A percentile compares a stretch with the other conserved stretches of the same genome.
Evolutionary conservation across 2,113 vertebrate genomes (phyloP).

Genomic region (Bubo bubo): DNA sequence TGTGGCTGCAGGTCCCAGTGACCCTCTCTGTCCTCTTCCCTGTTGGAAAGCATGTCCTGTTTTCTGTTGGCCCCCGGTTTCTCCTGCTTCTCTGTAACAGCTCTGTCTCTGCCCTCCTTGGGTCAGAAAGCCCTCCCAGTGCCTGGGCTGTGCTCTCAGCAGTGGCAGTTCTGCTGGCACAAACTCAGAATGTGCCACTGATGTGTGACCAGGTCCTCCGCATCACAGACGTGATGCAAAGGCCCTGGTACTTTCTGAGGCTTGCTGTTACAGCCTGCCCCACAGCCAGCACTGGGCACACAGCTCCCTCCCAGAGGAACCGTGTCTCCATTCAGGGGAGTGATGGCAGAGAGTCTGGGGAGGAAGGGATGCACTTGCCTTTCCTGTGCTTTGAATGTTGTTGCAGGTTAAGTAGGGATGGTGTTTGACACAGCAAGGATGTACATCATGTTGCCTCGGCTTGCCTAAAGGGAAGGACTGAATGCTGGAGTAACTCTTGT

Average conservation of each 20-base stretch:
- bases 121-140: neutral
- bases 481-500: neutral
- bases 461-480: neutral
- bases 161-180: neutral
- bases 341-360: neutral
- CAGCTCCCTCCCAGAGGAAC: neutral
- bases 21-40: neutral
- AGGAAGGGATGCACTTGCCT: neutral
- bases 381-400: neutral
- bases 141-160: neutral
- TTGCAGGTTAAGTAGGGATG: neutral
- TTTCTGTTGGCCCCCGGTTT: neutral
- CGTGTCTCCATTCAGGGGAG: no score
- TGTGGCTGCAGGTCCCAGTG: neutral
- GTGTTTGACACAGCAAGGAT: no score
- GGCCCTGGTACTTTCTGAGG: neutral
- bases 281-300: neutral
- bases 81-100: neutral
- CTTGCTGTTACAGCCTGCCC: neutral
- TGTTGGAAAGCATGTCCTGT: accelerated
- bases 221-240: neutral
- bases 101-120: neutral
- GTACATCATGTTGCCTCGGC: neutral
- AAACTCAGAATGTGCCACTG: neutral
- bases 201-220: neutral